Base-by-base conservation (phyloP, 2,113 vertebrate species). In the Paradisaea rubra region DNA sequence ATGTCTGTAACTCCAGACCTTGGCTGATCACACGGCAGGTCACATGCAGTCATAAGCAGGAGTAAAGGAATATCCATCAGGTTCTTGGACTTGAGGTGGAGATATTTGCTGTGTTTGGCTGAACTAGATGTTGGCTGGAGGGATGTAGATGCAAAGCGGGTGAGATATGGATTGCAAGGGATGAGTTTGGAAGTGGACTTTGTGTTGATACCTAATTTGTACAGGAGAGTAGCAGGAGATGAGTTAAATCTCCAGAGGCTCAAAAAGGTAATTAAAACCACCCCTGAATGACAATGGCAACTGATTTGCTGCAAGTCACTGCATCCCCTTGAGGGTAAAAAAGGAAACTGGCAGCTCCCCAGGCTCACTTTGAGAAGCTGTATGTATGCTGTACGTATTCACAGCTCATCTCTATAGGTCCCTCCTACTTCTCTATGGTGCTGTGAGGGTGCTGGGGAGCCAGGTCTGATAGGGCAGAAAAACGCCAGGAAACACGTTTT, bases 401-500 rank as follows among this genome's bases (percentile, higher is more conserved):
- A n/a, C 56, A 57, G 24, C 42, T 54, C 23, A 6, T 33, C 31
- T 57, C 47, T 60, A 1, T 6, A 77, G 45, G 22, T 54, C 60
- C 20, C 57, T 50, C 37, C 37, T 54, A 50, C 88, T 33, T 37
- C 76, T 72, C 21, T 65, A 2, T 1, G 1, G 50, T 9, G 20
- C 65, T 18, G 31, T 5, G 9, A 76, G 44, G 41, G 33, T 80
- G 30, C 42, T 0, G 54, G 33, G 56, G 63, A 59, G 15, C 15
- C 59, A 44, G 71, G 68, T 64, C 76, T 80, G 73, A 81, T 23
- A 76, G 63, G 74, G 59, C 84, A 96, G 86, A 53, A 95, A 91
- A 97, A 78, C 27, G 0, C 95, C 92, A 96, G 93, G 93, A 97
- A 98, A 97, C 94, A 64, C 5, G 10, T 96, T 97, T 94, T 96